These are phyloP conservation scores for Rugalucina vietnamica DNA, from an alignment of 2,888 invertebrate species.

Conservation along the genomic window DNA sequence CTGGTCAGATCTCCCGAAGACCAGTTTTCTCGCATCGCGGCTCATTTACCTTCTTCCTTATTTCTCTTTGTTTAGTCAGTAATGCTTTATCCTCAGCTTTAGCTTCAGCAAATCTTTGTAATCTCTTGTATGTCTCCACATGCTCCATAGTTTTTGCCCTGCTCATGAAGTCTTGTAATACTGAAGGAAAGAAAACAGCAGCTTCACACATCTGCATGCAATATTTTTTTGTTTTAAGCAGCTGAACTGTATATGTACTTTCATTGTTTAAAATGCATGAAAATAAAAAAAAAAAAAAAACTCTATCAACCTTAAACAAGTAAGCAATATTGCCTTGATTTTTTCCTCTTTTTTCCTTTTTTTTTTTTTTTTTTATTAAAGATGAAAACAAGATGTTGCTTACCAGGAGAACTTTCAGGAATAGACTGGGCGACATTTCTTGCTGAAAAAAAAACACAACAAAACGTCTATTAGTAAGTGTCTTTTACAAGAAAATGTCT, in stretches of 20 bases:
- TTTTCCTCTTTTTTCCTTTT: no score
- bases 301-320: no score
- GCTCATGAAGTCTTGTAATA: slow-evolving; percentile 69
- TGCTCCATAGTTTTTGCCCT: slow-evolving; percentile 74
- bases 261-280: not conserved
- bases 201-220: not conserved
- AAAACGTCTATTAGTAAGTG: no score
- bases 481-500: no score
- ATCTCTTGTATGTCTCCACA: slow-evolving; percentile 69
- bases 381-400: no score
- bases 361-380: no score
- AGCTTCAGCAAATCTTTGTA: slow-evolving; percentile 71
- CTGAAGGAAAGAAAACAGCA: slow-evolving; percentile 33
- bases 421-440: slow-evolving; percentile 41
- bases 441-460: slow-evolving; percentile 43
- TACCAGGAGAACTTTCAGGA: slow-evolving; percentile 55
- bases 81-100: slow-evolving; percentile 70
- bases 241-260: not conserved
- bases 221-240: not conserved
- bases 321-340: no score
- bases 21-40: no score
- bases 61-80: slow-evolving; percentile 68
- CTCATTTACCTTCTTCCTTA: slow-evolving; percentile 73
- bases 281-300: not conserved
- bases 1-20: no score